These are phyloP conservation scores for Choristoneura rosaceana DNA, from an alignment of 2,888 invertebrate species.

Conservation along the genomic window DNA sequence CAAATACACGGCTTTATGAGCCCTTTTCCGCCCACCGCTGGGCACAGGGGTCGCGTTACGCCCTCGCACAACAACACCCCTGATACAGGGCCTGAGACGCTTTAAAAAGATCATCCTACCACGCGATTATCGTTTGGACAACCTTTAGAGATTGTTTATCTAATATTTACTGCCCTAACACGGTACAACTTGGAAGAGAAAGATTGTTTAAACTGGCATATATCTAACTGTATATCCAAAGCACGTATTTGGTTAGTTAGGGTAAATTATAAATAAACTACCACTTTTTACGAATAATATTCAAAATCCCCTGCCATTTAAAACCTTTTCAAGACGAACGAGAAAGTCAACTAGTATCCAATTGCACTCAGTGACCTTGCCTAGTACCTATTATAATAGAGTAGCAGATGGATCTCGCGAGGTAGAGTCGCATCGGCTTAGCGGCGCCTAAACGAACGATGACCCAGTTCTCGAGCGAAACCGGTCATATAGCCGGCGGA, in stretches of 20 bases:
- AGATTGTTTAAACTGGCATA: background rate
- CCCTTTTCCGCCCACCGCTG: conserved; percentile 19
- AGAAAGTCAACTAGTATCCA: background rate
- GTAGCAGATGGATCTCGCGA: conserved; percentile 9
- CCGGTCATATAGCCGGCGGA: conserved; percentile 57
- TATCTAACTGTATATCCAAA: background rate
- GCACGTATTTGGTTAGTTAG: background rate
- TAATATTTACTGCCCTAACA: background rate
- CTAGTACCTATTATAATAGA: background rate
- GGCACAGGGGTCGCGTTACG: conserved; percentile 7
- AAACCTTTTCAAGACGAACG: background rate
- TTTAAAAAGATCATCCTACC: conserved; percentile 12
- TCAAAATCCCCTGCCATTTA: background rate
- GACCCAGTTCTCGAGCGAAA: conserved; percentile 55
- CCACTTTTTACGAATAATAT: no score
- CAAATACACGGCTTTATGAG: background rate
- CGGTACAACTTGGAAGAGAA: background rate
- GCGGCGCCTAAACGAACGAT: conserved; percentile 54
- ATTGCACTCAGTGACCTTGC: background rate
- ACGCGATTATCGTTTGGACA: conserved; percentile 12
- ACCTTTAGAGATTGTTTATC: conserved; percentile 12
- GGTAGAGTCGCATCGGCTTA: conserved; percentile 16
- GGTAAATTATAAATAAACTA: background rate
- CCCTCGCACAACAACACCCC: conserved; percentile 9
- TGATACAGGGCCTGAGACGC: background rate